A percentile compares a stretch with the other conserved stretches of the same genome.
Evolutionary conservation across 1,140 invertebrate genomes (phyloP).

Genomic region (Rhopalosiphum padi): DNA sequence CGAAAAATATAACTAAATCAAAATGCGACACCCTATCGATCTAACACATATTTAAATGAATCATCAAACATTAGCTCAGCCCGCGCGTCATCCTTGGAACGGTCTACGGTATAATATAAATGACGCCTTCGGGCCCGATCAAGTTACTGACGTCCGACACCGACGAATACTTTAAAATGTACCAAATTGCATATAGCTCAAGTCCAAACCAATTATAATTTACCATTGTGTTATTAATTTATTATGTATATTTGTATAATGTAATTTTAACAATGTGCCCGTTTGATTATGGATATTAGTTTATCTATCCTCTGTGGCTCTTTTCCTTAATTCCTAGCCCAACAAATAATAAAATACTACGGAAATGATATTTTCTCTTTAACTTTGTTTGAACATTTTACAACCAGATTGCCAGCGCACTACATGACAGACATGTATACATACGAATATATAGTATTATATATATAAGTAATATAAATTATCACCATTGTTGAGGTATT

Average conservation of each 20-base stretch:
- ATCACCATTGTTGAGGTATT: neutral
- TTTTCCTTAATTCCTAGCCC: neutral
- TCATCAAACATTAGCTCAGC: neutral
- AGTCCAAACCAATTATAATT: neutral
- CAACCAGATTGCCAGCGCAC: neutral
- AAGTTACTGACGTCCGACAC: neutral
- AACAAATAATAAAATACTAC: neutral
- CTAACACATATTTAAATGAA: neutral
- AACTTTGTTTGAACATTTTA: neutral
- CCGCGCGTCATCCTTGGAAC: neutral
- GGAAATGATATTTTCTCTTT: neutral
- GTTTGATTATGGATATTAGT: neutral
- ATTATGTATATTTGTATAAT: too few relatives aligned
- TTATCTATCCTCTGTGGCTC: neutral
- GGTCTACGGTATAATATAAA: neutral
- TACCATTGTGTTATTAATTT: too few relatives aligned
- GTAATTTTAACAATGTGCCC: neutral
- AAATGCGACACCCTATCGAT: neutral
- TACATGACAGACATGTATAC: neutral
- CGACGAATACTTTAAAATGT: too few relatives aligned
- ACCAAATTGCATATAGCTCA: neutral
- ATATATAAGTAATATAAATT: too few relatives aligned
- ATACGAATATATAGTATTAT: neutral
- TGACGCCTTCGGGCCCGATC: neutral
- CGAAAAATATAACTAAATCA: neutral